These are phyloP conservation scores for Cremastinae sp. DNA, from an alignment of 2,888 invertebrate genomes.

Conservation along the genomic window DNA sequence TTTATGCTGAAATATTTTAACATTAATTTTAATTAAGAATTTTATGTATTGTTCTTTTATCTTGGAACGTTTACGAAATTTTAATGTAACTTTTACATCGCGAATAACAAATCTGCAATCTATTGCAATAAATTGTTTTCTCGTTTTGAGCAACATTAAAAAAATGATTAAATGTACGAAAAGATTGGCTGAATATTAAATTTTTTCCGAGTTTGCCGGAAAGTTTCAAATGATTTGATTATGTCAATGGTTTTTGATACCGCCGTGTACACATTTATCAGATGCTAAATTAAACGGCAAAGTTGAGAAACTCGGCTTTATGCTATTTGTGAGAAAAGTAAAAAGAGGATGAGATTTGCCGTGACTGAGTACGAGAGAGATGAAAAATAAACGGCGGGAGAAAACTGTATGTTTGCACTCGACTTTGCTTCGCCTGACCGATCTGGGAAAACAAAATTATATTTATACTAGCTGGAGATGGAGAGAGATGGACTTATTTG, in stretches of 20 bases:
- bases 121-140: too few species aligned
- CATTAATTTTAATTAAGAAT: too few species aligned
- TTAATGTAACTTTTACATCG: too few species aligned
- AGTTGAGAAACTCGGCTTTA: conserved; percentile 12
- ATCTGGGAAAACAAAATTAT: conserved; percentile 52
- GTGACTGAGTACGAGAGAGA: background rate
- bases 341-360: conserved; percentile 20
- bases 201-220: background rate
- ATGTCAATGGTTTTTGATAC: conserved; percentile 1
- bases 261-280: background rate
- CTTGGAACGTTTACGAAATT: too few species aligned
- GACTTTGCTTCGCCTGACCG: conserved; percentile 40
- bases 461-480: conserved; percentile 15
- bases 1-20: too few species aligned
- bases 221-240: conserved; percentile 21
- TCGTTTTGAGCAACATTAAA: too few species aligned
- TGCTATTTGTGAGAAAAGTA: conserved; percentile 15
- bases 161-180: too few species aligned
- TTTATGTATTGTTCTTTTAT: too few species aligned
- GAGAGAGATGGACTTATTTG: too few species aligned
- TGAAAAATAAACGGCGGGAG: background rate
- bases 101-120: too few species aligned
- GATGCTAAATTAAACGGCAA: conserved; percentile 25
- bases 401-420: conserved; percentile 29
- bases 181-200: background rate